Evolutionary conservation across 2,888 invertebrate genomes (phyloP), one percentile per base, ranked within the genome.

Genomic region (Helicoverpa assulta): DNA sequence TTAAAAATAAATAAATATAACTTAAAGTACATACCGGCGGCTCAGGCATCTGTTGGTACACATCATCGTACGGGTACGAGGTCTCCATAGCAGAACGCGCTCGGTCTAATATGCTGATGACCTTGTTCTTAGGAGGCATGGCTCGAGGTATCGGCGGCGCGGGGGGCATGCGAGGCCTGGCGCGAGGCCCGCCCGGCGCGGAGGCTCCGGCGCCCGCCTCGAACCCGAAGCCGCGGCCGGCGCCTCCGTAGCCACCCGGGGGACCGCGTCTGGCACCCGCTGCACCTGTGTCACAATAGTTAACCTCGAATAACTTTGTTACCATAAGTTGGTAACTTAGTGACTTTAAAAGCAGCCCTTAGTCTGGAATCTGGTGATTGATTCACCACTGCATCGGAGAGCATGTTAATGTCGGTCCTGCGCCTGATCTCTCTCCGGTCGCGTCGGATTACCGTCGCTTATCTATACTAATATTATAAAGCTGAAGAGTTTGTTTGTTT

Each of bases 1-100:
- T n/a, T n/a, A n/a, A n/a, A n/a, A n/a, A n/a, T n/a, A n/a, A n/a
- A n/a, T n/a, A n/a, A n/a, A n/a, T n/a, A n/a, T n/a, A n/a, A n/a
- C n/a, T n/a, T n/a, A n/a, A 7, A 10, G 3, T 29, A 90, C 89
- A 82, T 18, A 94, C 94, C 82, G 89, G 92, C 1, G 92, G 92
- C 67, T 94, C 94, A 0, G 90, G 88, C 5, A 87, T 83, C 2
- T 86, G 88, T 12, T 88, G 86, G 77, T 95, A 95, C 1, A 82
- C 88, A 10, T 95, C 95, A 0, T 95, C 96, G 84, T 96, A 97
- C 85, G 96, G 96, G 74, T 98, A 97, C 64, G 96, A 96, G 78
- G 98, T 97, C 89, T 98, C 98, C 98, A 98, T 98, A 40, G 98
- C 98, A 29, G 97, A 96, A 65, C 98, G 96, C 0, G 98, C 98